Evolutionary conservation across 2,797 vertebrate species (phyloP).

Genomic region (Rhynchotus rufescens): DNA sequence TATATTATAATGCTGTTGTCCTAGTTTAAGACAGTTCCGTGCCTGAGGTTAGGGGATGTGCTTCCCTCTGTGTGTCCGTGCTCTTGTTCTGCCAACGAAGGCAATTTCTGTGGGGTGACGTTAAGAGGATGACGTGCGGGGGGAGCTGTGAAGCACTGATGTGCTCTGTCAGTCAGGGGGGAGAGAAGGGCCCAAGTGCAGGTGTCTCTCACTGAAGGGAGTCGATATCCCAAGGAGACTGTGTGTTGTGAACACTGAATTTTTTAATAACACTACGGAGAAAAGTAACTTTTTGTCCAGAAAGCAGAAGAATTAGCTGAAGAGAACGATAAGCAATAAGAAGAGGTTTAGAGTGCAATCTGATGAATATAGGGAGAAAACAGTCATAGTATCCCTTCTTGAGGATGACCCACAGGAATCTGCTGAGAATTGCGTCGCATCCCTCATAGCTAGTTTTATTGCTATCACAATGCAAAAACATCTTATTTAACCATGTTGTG

Average conservation of each 20-base stretch:
- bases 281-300: background rate
- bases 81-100: background rate
- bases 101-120: background rate
- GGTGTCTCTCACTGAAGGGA: background rate
- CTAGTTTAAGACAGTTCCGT: background rate
- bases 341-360: background rate
- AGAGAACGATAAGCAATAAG: background rate
- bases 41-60: background rate
- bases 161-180: background rate
- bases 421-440: background rate
- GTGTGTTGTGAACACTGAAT: background rate
- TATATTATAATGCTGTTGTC: rapidly evolving
- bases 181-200: background rate
- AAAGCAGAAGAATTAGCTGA: background rate
- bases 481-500: background rate
- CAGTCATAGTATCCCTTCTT: background rate
- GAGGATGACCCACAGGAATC: background rate
- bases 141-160: background rate
- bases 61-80: background rate
- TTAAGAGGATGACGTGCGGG: background rate
- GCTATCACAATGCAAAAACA: background rate
- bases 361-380: background rate
- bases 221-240: background rate
- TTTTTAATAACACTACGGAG: background rate
- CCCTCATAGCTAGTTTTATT: background rate